Conservation (phyloP, 2,113 vertebrate genomes). For the Holacanthus passer region DNA sequence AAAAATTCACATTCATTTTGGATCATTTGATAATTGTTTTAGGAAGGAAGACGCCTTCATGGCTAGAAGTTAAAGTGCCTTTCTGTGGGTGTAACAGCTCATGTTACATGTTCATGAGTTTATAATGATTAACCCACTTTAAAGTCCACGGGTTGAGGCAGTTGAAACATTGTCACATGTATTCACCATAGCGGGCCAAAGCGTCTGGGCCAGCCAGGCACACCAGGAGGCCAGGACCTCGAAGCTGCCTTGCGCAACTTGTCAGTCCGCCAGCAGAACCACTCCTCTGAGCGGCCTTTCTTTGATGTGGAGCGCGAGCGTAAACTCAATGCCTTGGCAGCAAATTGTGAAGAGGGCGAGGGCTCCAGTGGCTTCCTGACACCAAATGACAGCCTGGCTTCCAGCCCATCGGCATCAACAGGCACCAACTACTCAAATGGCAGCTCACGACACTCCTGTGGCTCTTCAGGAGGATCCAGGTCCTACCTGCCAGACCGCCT, state of each 20-base stretch:
- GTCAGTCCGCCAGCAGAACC: slow-evolving; percentile 85
- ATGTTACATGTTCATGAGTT: neutral
- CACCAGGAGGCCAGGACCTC: slow-evolving; percentile 87
- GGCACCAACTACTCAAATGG: slow-evolving; percentile 86
- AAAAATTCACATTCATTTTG: neutral
- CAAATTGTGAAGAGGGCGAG: slow-evolving; percentile 74
- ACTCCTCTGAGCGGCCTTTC: slow-evolving; percentile 83
- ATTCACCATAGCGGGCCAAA: slow-evolving; percentile 63
- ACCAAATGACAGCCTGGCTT: slow-evolving; percentile 85
- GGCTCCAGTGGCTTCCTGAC: slow-evolving; percentile 87
- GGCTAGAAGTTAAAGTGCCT: neutral
- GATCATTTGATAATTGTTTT: neutral
- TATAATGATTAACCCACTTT: no score
- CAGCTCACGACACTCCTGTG: slow-evolving; percentile 81
- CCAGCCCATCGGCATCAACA: slow-evolving; percentile 84
- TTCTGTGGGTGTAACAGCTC: neutral
- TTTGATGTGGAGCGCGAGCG: slow-evolving; percentile 87
- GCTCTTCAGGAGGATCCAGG: slow-evolving; percentile 86
- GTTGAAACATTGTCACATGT: neutral
- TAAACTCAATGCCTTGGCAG: slow-evolving; percentile 80
- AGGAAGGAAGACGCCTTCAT: neutral
- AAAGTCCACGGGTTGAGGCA: neutral
- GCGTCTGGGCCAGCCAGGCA: slow-evolving; percentile 82
- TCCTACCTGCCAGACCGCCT: slow-evolving; percentile 89
- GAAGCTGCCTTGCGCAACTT: slow-evolving; percentile 87